Conservation (phyloP, 2,888 invertebrate species). For the Ferrisia virgata region DNA sequence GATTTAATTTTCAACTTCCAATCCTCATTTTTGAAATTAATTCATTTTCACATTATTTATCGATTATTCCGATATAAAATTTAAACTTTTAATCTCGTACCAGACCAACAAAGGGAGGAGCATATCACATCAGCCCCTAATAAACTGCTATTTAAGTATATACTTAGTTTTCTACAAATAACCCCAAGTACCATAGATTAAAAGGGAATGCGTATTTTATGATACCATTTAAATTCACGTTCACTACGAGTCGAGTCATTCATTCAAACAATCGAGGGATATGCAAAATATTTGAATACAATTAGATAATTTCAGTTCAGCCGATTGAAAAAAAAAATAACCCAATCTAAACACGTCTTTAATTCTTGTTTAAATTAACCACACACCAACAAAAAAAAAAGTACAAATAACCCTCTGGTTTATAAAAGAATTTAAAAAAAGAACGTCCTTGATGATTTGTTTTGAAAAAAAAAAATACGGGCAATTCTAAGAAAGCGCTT, state of each 20-base stretch:
- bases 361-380: background rate
- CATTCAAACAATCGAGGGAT: background rate
- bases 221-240: background rate
- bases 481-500: background rate
- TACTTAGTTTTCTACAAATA: no score
- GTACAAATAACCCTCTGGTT: background rate
- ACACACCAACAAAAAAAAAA: no score
- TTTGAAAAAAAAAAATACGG: background rate
- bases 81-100: no score
- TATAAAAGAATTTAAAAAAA: background rate
- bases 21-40: no score
- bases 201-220: background rate
- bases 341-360: background rate
- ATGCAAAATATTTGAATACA: background rate
- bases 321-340: background rate
- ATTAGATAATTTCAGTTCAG: no score
- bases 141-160: no score
- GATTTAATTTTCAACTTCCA: no score
- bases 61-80: no score
- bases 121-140: no score
- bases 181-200: background rate
- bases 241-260: background rate
- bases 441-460: background rate
- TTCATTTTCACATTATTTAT: no score
- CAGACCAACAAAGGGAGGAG: no score